Evolutionary conservation across 2,888 invertebrate species (phyloP).

Genomic region (Cheilosia pagana): DNA sequence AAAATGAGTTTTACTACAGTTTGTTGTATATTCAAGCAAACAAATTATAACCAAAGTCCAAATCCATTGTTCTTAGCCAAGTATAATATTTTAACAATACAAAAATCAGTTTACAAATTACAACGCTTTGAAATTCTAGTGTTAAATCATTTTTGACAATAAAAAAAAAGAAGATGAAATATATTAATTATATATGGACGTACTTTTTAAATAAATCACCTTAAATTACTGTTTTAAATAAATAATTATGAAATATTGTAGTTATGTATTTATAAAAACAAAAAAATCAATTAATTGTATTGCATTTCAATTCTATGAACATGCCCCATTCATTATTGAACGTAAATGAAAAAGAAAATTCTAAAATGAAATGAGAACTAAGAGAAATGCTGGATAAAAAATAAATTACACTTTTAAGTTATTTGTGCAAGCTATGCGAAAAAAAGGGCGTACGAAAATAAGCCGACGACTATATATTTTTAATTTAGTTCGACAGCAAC

Average conservation of each 20-base stretch:
- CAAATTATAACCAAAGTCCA: too few species aligned
- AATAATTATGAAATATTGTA: constrained; percentile 37
- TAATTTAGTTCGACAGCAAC: neutral
- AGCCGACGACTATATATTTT: neutral
- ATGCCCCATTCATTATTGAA: neutral
- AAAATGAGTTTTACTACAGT: too few species aligned
- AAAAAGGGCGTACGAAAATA: neutral
- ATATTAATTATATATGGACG: constrained; percentile 38
- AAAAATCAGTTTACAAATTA: neutral
- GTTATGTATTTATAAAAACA: constrained; percentile 22
- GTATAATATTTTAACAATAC: neutral
- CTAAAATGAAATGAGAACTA: constrained; percentile 19
- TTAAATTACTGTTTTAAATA: constrained; percentile 45
- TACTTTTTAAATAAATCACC: constrained; percentile 63
- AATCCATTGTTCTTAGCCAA: too few species aligned
- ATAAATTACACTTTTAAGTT: neutral
- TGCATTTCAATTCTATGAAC: constrained; percentile 45
- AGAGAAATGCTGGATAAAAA: constrained; percentile 39
- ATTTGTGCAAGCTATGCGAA: neutral
- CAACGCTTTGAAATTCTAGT: neutral
- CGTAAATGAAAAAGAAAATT: constrained; percentile 14
- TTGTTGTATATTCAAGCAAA: too few species aligned
- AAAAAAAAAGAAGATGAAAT: constrained; percentile 68
- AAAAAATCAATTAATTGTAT: constrained; percentile 35
- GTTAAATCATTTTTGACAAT: constrained; percentile 77